Percentiles rank a stretch among this genome's conserved stretches.
Evolutionary conservation across 2,888 invertebrate species (phyloP).

Genomic region (Oxycera nigricornis): DNA sequence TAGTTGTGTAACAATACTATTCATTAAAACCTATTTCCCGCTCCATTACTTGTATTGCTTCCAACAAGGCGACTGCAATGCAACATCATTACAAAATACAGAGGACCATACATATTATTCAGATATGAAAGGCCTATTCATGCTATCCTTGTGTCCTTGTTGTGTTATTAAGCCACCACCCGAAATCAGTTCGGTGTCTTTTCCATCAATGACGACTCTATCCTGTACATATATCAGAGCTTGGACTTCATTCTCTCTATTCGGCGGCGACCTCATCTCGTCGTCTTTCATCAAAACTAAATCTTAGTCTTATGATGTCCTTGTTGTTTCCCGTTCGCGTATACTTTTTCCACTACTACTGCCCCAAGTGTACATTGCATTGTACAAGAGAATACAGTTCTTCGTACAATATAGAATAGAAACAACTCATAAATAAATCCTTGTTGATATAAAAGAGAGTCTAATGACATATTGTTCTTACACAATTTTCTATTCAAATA

Average conservation of each 20-base stretch:
- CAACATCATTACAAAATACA: background rate
- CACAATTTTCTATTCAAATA: constrained; percentile 34
- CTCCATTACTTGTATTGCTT: background rate
- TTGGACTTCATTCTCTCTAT: background rate
- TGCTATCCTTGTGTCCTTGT: background rate
- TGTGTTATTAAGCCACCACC: background rate
- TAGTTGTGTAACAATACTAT: constrained; percentile 14
- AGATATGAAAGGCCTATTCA: background rate
- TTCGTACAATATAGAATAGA: background rate
- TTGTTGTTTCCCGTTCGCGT: background rate
- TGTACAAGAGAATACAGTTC: background rate
- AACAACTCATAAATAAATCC: constrained; percentile 29
- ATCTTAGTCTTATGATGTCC: background rate
- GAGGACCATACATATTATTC: background rate
- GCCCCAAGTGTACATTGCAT: background rate
- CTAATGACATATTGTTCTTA: constrained; percentile 39
- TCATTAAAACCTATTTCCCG: constrained; percentile 14
- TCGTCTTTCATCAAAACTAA: background rate
- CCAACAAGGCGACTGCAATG: background rate
- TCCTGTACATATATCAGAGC: background rate
- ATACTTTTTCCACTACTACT: background rate
- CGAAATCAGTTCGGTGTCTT: background rate
- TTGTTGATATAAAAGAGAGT: constrained; percentile 28
- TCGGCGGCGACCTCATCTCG: background rate
- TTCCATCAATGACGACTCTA: too few species aligned